Conservation (phyloP, 2,797 vertebrate species). For the Anisognathus igniventris region DNA sequence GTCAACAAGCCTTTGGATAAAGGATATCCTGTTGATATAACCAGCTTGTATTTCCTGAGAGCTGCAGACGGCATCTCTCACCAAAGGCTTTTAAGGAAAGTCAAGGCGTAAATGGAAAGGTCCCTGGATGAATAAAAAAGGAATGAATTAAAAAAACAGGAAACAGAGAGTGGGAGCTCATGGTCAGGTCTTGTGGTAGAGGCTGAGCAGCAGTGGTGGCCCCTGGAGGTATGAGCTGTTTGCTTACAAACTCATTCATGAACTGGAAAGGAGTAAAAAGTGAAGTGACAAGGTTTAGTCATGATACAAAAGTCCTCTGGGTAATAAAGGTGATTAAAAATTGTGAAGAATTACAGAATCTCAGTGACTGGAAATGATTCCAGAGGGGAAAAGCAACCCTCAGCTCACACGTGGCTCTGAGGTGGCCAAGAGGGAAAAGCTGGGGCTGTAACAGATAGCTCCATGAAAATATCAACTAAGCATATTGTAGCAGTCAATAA, state of each 20-base stretch:
- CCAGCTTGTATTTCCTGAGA: slow-evolving; percentile 44
- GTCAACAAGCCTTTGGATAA: slow-evolving; percentile 59
- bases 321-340: neutral
- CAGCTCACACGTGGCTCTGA: neutral
- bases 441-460: neutral
- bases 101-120: neutral
- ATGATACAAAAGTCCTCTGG: neutral
- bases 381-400: neutral
- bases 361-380: neutral
- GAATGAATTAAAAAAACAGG: neutral
- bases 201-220: neutral
- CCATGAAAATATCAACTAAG: neutral
- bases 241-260: neutral
- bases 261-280: neutral
- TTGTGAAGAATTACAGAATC: neutral
- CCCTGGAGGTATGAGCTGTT: neutral
- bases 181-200: neutral
- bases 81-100: slow-evolving; percentile 39
- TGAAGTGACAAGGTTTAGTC: neutral
- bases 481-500: neutral
- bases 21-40: slow-evolving; percentile 67
- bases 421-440: neutral
- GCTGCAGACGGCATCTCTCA: slow-evolving; percentile 37
- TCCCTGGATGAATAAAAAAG: neutral
- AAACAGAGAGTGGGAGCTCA: neutral